Evolutionary conservation across 1,140 invertebrate genomes (phyloP).

Genomic region (Bombus vancouverensis): DNA sequence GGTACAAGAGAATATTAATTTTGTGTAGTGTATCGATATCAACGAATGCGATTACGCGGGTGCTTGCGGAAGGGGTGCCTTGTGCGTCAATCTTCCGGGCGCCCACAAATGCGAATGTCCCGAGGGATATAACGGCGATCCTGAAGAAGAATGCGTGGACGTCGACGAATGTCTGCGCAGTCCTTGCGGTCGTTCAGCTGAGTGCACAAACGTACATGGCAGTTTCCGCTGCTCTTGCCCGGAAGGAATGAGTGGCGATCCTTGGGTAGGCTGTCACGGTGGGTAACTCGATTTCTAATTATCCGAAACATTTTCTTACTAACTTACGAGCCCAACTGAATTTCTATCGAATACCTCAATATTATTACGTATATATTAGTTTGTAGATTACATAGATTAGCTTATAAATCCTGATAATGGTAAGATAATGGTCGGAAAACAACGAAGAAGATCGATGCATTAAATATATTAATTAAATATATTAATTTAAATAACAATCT

Average conservation of each 20-base stretch:
- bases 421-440: neutral
- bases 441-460: neutral
- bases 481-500: no score
- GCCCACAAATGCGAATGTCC: slow-evolving; percentile 92
- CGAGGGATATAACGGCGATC: slow-evolving; percentile 89
- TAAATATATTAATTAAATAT: neutral
- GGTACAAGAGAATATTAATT: neutral
- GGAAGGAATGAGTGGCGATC: slow-evolving; percentile 90
- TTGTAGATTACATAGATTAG: no score
- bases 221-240: slow-evolving; percentile 90
- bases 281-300: slow-evolving; percentile 67
- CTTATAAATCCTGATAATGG: neutral
- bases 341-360: neutral
- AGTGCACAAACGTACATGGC: slow-evolving; percentile 89
- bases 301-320: slow-evolving; percentile 18
- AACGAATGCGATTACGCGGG: slow-evolving; percentile 90
- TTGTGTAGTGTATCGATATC: slow-evolving; percentile 89
- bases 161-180: slow-evolving; percentile 87
- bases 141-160: slow-evolving; percentile 87
- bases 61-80: slow-evolving; percentile 90
- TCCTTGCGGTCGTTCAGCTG: slow-evolving; percentile 88
- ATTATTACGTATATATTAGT: no score
- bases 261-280: slow-evolving; percentile 88
- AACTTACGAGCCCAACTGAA: neutral
- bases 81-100: slow-evolving; percentile 91